phyloP scores from a whole-genome alignment of 2,797 vertebrate genomes.

The Synaphobranchus kaupii region DNA sequence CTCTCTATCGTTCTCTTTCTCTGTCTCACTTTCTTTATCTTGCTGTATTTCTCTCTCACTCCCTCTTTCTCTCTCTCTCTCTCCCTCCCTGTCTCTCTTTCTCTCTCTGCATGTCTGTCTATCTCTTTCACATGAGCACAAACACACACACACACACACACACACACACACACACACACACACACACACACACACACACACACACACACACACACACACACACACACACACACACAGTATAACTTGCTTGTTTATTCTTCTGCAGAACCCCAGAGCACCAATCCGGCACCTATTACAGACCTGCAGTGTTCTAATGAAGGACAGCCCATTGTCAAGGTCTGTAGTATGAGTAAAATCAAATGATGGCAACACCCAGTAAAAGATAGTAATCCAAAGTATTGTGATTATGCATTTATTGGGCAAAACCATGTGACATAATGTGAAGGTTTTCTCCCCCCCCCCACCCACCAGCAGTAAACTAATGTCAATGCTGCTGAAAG shows the following conservation, averaged over 20 bases:
- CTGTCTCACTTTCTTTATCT: background rate
- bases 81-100: too few species aligned
- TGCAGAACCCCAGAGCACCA: conserved; percentile 64
- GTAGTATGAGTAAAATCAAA: conserved; percentile 18
- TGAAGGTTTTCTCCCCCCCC: background rate
- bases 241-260: conserved; percentile 38
- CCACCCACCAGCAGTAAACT: background rate
- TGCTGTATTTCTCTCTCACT: too few species aligned
- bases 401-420: background rate
- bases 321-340: conserved; percentile 65
- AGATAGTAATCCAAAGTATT: background rate
- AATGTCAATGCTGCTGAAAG: background rate
- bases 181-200: conserved; percentile 17
- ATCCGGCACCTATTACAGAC: conserved; percentile 60
- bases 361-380: background rate
- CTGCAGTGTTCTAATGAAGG: conserved; percentile 60
- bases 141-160: conserved; percentile 10
- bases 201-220: conserved; percentile 14
- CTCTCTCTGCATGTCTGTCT: too few species aligned
- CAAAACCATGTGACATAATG: background rate
- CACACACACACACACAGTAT: background rate
- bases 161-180: conserved; percentile 18
- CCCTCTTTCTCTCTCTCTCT: background rate
- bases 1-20: background rate
- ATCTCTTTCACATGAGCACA: too few species aligned